Conservation (phyloP, 2,888 invertebrate genomes). For the Blastobasis lacticolella region DNA sequence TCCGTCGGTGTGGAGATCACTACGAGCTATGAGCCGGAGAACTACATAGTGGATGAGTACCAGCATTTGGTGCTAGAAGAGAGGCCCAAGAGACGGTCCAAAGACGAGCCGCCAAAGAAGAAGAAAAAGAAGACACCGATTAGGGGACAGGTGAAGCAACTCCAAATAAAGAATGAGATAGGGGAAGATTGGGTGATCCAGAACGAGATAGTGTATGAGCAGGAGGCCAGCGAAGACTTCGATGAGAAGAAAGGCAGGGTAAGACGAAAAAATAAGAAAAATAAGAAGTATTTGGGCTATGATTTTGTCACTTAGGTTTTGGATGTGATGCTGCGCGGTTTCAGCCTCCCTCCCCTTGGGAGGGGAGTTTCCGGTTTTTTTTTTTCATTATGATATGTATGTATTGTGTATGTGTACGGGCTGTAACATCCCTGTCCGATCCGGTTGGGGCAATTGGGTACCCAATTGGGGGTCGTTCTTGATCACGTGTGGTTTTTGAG, state of each 20-base stretch:
- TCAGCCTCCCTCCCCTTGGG: background rate
- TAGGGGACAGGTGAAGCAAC: slow-evolving; percentile 28
- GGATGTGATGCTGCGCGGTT: background rate
- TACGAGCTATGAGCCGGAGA: slow-evolving; percentile 60
- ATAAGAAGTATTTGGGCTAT: slow-evolving; percentile 64
- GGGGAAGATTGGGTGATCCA: slow-evolving; percentile 57
- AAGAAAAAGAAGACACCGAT: slow-evolving; percentile 31
- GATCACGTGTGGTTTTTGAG: too few relatives aligned
- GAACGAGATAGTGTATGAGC: slow-evolving; percentile 46
- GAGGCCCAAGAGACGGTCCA: slow-evolving; percentile 40
- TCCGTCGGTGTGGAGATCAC: slow-evolving; percentile 59
- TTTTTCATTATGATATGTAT: background rate
- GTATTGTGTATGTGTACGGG: background rate
- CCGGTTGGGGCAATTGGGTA: too few relatives aligned
- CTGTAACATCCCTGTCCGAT: too few relatives aligned
- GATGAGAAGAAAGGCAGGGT: slow-evolving; percentile 55
- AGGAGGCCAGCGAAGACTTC: slow-evolving; percentile 40
- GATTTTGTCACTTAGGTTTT: slow-evolving; percentile 54
- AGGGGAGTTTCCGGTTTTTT: background rate
- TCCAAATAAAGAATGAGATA: slow-evolving; percentile 28
- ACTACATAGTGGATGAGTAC: slow-evolving; percentile 58
- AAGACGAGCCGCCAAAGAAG: slow-evolving; percentile 34
- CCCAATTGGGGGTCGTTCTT: too few relatives aligned
- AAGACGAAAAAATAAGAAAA: slow-evolving; percentile 68
- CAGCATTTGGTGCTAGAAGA: slow-evolving; percentile 54